Evolutionary conservation across 2,797 vertebrate genomes (phyloP).

Genomic region (Lepilemur ruficaudatus): DNA sequence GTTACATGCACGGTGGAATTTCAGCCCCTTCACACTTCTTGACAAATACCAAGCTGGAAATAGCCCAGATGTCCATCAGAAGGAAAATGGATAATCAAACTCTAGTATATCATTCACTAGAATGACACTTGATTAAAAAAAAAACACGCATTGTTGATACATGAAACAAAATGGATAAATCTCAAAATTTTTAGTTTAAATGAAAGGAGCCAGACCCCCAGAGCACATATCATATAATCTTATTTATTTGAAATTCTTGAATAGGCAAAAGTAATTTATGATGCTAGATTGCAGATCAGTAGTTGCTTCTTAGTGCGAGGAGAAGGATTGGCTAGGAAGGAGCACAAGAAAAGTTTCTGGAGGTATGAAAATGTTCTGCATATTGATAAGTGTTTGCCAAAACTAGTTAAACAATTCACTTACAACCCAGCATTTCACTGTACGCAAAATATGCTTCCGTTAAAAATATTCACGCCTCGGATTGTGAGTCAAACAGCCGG

Average conservation of each 20-base stretch:
- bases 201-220: not conserved
- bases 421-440: not conserved
- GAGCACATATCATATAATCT: too few relatives aligned
- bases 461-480: not conserved
- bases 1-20: not conserved
- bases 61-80: not conserved
- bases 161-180: not conserved
- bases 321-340: not conserved
- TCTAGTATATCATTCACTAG: not conserved
- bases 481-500: not conserved
- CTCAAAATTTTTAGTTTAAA: too few relatives aligned
- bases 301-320: not conserved
- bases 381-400: not conserved
- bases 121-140: not conserved
- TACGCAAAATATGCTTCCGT: not conserved
- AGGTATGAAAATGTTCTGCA: not conserved
- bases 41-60: not conserved
- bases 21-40: not conserved
- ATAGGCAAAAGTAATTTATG: not conserved
- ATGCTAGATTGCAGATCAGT: not conserved
- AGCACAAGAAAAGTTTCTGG: not conserved
- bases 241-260: not conserved
- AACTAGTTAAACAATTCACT: not conserved
- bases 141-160: not conserved
- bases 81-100: not conserved